Base-by-base conservation (phyloP, 2,797 vertebrate genomes). In the Pseudochromis fuscus region DNA sequence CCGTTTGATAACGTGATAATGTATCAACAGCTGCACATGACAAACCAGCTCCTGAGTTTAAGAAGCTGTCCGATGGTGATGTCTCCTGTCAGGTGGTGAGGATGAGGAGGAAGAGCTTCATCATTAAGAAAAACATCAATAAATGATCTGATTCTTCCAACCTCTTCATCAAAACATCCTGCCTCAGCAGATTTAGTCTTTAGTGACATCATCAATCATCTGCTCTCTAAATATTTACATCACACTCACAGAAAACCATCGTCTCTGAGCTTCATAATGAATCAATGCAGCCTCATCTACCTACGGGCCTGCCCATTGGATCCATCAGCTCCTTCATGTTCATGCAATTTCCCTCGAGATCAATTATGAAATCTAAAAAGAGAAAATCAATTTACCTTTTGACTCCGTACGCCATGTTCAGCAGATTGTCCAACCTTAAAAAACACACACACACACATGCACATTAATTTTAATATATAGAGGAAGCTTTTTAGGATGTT, bases 331-430 rank as follows among this genome's bases (percentile, higher is more conserved):
- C 37, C 23, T 52, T 68, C 9, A n/a, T 19, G 35, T 56, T 18
- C 3, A 15, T 13, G 61, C 15, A 66, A 70, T 63, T 49, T 79
- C 65, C 55, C 51, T 61, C 25, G 28, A 35, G 67, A 53, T 75
- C 56, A 72, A 75, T 81, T 74, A 52, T 30, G 27, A 68, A 38
- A 69, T 50, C 15, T 35, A 25, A 62, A 64, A 65, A 31, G 44
- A 18, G 44, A 69, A 58, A 59, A 62, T 65, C 25, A 5, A 70
- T 65, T 94, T 97, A 98, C 98, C 98, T 99, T 95, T 98, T 99
- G 75, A 99, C 97, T 92, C 97, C 98, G 82, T 98, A 99, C 88
- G 97, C 98, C 97, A 99, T 98, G 94, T 98, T 99, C 88, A 99
- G 96, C 93, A 99, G 95, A 95, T 98, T 99, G 94, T 99, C 98